Evolutionary conservation across 2,888 invertebrate genomes (phyloP), one percentile per base, ranked within the genome.

Genomic region (Drosophila subsilvestris): DNA sequence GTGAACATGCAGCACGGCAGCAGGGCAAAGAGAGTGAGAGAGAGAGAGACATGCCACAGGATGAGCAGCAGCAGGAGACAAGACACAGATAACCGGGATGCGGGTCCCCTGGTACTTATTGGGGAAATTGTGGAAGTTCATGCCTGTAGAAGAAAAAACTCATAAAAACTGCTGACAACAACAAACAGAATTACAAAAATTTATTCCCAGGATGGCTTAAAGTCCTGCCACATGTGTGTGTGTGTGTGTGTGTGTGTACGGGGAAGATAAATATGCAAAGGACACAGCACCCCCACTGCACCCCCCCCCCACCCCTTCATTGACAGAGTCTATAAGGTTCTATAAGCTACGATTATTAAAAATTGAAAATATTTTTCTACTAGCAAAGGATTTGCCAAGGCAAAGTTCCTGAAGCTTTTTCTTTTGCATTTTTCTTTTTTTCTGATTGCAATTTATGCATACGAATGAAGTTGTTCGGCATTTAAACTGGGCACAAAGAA

Each of bases 371-470:
- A 75, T 63, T 85, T 80, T 63, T 57, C 6, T 32, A 53, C 43
- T 29, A 20, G 49, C 42, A 45, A 54, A 45, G 49, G 62, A 54
- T 49, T 60, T 49, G 51, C 53, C 42, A 68, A 54, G 6, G 25
- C 25, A 25, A 6, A 25, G 27, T 20, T 51, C 5, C 17, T 29
- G 22, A 47, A 48, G n/a, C 14, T 14, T 49, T n/a, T 42, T 12
- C 27, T 58, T 27, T 51, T 53, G n/a, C n/a, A n/a, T 27, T 42
- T 10, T 49, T 18, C 7, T 5, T n/a, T 27, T 42, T 9, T 51
- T 75, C 14, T 75, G 75, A 81, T 83, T 80, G 86, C 80, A 86
- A 74, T 83, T 80, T 83, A 80, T 83, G 86, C 86, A 81, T 86
- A 78, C 83, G 80, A 81, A 81, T 86, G 71, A 86, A 83, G 75